Conservation (phyloP, 2,113 vertebrate genomes). For the Quiscalus mexicanus region DNA sequence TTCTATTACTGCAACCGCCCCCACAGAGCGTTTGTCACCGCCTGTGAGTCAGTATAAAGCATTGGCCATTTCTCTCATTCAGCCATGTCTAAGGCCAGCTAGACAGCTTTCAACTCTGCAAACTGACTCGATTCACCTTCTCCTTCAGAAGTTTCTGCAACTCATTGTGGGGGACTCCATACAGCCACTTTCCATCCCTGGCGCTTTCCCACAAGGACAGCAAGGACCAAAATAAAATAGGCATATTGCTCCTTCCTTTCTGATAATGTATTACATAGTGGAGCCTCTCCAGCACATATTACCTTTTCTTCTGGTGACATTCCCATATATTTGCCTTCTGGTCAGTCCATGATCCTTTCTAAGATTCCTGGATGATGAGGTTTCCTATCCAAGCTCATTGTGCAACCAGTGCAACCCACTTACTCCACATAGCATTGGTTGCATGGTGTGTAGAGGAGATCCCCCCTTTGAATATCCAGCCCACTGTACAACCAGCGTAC, state of each 20-base stretch:
- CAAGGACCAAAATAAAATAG: neutral
- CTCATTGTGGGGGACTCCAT: neutral
- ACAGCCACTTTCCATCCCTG: neutral
- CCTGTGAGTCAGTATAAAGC: neutral
- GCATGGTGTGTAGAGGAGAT: neutral
- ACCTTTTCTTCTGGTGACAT: neutral
- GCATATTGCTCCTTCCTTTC: neutral
- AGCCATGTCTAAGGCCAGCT: neutral
- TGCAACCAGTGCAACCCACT: neutral
- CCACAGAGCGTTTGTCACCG: neutral
- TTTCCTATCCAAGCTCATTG: neutral
- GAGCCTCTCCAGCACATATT: neutral
- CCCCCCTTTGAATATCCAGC: neutral
- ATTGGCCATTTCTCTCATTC: neutral
- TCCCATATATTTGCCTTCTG: neutral
- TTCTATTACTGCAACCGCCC: neutral
- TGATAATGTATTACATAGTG: neutral
- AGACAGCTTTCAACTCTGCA: neutral
- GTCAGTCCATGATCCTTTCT: neutral
- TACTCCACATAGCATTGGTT: neutral
- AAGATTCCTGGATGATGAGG: neutral
- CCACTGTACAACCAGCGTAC: rapidly evolving
- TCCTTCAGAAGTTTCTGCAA: neutral
- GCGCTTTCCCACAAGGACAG: neutral
- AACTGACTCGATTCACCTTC: neutral